Percentiles rank a stretch among this genome's conserved stretches.
These are phyloP conservation scores for Aplysia californica DNA, from an alignment of 1,140 invertebrate genomes.

Conservation along the genomic window DNA sequence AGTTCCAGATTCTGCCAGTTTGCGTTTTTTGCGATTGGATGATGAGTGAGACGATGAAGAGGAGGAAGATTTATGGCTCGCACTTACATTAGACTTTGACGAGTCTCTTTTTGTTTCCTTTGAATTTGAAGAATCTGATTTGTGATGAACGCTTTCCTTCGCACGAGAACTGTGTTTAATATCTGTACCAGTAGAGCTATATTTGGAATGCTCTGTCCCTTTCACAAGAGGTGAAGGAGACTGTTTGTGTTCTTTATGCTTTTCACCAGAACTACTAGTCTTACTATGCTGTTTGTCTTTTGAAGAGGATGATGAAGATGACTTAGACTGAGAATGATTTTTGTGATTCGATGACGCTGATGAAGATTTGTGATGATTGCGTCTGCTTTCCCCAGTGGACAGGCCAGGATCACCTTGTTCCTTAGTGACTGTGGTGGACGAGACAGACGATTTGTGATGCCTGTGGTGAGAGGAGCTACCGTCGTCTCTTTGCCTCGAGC, in stretches of 20 bases:
- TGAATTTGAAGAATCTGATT: not conserved
- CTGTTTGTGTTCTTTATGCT: too few relatives aligned
- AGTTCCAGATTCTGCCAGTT: not conserved
- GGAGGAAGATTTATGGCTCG: too few relatives aligned
- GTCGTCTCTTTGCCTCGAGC: not conserved
- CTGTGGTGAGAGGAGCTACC: not conserved
- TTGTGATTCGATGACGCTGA: not conserved
- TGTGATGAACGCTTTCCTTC: not conserved
- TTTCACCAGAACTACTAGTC: too few relatives aligned
- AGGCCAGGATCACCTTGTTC: not conserved
- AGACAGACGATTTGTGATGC: not conserved
- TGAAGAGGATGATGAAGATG: not conserved
- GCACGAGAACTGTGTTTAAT: not conserved
- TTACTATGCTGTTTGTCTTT: too few relatives aligned
- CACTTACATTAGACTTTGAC: not conserved
- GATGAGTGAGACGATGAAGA: not conserved
- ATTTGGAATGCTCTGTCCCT: too few relatives aligned
- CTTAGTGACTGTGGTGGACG: too few relatives aligned
- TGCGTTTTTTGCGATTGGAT: not conserved
- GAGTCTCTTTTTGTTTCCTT: not conserved
- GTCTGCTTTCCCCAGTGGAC: not conserved
- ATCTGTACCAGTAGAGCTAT: too few relatives aligned
- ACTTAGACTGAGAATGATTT: not conserved
- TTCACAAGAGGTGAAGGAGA: too few relatives aligned
- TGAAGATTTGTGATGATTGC: not conserved